Evolutionary conservation across 2,888 invertebrate genomes (phyloP), one percentile per base, ranked within the genome.

Genomic region (Epistrophe grossulariae): DNA sequence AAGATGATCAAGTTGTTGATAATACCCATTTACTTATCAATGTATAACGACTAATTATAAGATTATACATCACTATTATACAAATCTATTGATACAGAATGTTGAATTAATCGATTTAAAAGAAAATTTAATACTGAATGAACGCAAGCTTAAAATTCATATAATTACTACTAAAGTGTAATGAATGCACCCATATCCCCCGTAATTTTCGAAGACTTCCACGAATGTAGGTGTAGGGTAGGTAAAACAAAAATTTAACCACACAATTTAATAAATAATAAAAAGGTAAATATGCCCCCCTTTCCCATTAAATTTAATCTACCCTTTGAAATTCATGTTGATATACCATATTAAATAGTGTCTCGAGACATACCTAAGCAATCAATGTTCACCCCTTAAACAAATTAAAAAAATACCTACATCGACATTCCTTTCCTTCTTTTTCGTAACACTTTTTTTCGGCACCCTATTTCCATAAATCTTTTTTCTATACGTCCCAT

Each of bases 401-500:
- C 35, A 40, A 38, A 9, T 9, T 43, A 2, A 40, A 24, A 19
- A 10, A 9, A 11, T 9, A 50, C 7, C 28, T 24, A 28, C 28
- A 9, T 55, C 15, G 15, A 0, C 13, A 55, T 31, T n/a, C 40
- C 6, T n/a, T 31, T 31, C 8, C 31, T 50, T 45, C n/a, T 48
- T 24, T 15, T 38, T 19, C 0, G 24, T 31, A 35, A 13, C 0
- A 10, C 19, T 50, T 50, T 50, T 70, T 68, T 38, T 55, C 38
- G 38, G n/a, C 15, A 70, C 55, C 28, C 13, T 70, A 57, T 71
- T 74, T 78, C 40, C 74, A 73, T 82, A 71, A 82, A 78, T 73
- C 62, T 78, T 78, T 73, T 35, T 50, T 35, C 4, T 43, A 38
- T 13, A 31, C n/a, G n/a, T n/a, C 79, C 70, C 62, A 74, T 78